phyloP scores from a whole-genome alignment of 2,113 vertebrate genomes.

The Bufo gargarizans region DNA sequence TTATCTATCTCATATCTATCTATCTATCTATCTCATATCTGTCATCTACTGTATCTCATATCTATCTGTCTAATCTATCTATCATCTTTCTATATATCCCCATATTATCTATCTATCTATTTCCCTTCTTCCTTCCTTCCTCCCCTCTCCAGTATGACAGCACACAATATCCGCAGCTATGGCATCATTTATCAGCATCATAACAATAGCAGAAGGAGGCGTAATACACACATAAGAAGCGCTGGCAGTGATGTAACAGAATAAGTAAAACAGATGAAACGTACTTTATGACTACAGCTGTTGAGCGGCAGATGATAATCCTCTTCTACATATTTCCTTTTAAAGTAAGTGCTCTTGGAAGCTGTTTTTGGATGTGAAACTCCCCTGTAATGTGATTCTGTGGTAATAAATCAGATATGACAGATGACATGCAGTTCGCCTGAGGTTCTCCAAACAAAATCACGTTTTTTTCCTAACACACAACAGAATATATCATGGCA shows the following conservation, averaged over 20 bases:
- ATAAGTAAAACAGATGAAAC: conserved; percentile 69
- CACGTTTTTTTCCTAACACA: conserved; percentile 61
- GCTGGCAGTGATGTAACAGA: conserved; percentile 64
- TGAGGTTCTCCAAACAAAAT: conserved; percentile 74
- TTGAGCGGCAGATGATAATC: conserved; percentile 84
- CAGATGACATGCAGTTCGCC: conserved; percentile 74
- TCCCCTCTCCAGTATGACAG: not conserved
- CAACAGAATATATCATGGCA: conserved; percentile 62
- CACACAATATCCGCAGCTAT: not conserved
- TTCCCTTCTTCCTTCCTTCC: not conserved
- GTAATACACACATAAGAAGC: not conserved
- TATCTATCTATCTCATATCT: not conserved
- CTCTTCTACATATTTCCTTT: conserved; percentile 95
- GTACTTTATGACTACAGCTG: conserved; percentile 91
- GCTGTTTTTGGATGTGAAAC: conserved; percentile 84
- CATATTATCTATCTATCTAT: not conserved
- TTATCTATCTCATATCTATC: not conserved
- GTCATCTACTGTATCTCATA: not conserved
- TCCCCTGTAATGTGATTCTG: conserved; percentile 86
- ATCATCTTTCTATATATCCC: not conserved
- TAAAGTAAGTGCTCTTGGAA: conserved; percentile 92
- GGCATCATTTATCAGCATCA: not conserved
- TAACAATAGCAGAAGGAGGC: not conserved
- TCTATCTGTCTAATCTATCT: not conserved
- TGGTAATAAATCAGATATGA: conserved; percentile 78